These are phyloP conservation scores for Paraplagusia blochii DNA, from an alignment of 2,113 vertebrate genomes.

Conservation along the genomic window DNA sequence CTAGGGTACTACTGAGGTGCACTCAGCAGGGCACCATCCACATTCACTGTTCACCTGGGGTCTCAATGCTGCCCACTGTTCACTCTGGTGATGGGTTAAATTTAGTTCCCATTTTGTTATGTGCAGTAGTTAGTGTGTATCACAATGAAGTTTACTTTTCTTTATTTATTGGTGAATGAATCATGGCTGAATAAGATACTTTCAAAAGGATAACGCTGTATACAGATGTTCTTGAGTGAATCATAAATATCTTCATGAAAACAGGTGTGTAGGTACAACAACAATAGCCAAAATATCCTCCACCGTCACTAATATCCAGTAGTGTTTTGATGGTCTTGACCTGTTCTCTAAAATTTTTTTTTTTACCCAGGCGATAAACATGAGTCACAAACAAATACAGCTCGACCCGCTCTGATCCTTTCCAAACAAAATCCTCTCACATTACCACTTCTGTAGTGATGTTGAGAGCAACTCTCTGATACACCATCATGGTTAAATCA, in stretches of 20 bases:
- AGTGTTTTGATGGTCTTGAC: slow-evolving; percentile 18
- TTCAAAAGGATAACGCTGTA: background rate
- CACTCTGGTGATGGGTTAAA: slow-evolving; percentile 31
- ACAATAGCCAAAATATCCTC: background rate
- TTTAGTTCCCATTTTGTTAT: too few relatives aligned
- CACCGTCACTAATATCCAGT: slow-evolving; percentile 10
- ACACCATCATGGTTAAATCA: slow-evolving; percentile 43
- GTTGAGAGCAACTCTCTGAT: slow-evolving; percentile 45
- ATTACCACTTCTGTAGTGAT: slow-evolving; percentile 57
- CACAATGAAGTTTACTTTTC: too few relatives aligned
- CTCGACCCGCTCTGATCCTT: slow-evolving; percentile 20
- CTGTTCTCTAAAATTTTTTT: slow-evolving; percentile 12
- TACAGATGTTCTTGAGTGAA: background rate
- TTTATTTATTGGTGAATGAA: too few relatives aligned
- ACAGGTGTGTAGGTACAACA: background rate
- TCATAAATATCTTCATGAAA: background rate
- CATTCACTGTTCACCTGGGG: slow-evolving; percentile 46
- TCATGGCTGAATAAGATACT: too few relatives aligned
- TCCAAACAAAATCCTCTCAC: slow-evolving; percentile 55
- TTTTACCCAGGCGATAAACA: slow-evolving; percentile 13
- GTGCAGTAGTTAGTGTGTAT: too few relatives aligned
- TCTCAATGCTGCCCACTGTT: slow-evolving; percentile 4
- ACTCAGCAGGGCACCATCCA: too few relatives aligned
- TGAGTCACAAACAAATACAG: slow-evolving; percentile 25
- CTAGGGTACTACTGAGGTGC: too few relatives aligned